Conservation (phyloP, 2,113 vertebrate species). For the Neotoma lepida region DNA sequence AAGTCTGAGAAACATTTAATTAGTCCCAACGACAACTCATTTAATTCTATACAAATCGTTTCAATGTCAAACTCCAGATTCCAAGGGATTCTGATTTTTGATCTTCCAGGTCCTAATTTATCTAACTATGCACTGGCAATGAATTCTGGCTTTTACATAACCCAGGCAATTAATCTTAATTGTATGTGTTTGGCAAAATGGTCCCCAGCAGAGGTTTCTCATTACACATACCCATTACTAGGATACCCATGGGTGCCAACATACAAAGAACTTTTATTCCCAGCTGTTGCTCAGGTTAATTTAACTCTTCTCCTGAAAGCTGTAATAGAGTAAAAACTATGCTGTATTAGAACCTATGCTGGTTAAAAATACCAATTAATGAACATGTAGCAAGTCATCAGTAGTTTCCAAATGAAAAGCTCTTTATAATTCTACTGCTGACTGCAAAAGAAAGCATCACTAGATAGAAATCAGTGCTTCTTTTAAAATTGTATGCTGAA, state of each 20-base stretch:
- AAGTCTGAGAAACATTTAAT: not conserved
- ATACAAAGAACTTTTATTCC: slow-evolving; percentile 66
- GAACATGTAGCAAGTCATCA: slow-evolving; percentile 41
- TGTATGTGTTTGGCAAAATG: slow-evolving; percentile 57
- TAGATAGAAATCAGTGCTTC: not conserved
- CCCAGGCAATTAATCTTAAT: slow-evolving; percentile 74
- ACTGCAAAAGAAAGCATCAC: slow-evolving; percentile 46
- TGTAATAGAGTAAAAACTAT: slow-evolving; percentile 54
- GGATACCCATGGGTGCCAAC: slow-evolving; percentile 68
- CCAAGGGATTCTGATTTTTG: not conserved
- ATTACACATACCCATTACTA: slow-evolving; percentile 68
- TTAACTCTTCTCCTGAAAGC: slow-evolving; percentile 54
- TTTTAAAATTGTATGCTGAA: slow-evolving; percentile 52
- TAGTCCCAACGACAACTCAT: not conserved
- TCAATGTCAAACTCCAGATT: slow-evolving; percentile 30
- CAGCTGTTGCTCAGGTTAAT: slow-evolving; percentile 70
- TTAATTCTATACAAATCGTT: slow-evolving; percentile 42
- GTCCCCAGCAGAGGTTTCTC: slow-evolving; percentile 72
- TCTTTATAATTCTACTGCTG: slow-evolving; percentile 53
- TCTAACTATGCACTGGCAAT: not conserved
- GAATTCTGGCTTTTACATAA: slow-evolving; percentile 63
- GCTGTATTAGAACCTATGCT: slow-evolving; percentile 10
- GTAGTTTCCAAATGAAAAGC: slow-evolving; percentile 43
- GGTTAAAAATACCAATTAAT: slow-evolving; percentile 50
- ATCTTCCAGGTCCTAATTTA: not conserved